Conservation (phyloP, 2,797 vertebrate genomes). For the Melanotaenia maccullochi region DNA sequence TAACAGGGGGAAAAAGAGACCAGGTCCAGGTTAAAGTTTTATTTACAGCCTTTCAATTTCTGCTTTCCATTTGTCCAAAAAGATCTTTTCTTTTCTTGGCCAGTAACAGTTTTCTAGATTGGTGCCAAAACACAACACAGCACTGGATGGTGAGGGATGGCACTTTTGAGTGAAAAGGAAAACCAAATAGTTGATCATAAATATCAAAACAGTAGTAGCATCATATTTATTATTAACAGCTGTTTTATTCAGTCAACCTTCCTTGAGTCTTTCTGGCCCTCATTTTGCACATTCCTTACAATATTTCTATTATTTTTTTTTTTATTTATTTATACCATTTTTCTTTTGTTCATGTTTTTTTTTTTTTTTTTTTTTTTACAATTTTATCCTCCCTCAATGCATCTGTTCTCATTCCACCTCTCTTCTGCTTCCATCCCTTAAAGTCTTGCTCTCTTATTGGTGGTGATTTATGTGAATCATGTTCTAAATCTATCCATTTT, state of each 20-base stretch:
- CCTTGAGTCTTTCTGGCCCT: constrained; percentile 18
- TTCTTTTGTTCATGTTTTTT: constrained; percentile 14
- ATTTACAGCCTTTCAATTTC: background rate
- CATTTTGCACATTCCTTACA: constrained; percentile 17
- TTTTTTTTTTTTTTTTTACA: too few relatives aligned
- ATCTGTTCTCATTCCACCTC: constrained; percentile 34
- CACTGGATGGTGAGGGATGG: constrained; percentile 38
- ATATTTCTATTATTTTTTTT: too few relatives aligned
- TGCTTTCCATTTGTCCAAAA: constrained; percentile 10
- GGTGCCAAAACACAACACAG: constrained; percentile 36
- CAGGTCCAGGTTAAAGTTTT: background rate
- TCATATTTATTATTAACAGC: constrained; percentile 51
- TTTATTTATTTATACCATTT: constrained; percentile 1
- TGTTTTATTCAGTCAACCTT: constrained; percentile 39
- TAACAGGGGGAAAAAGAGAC: constrained; percentile 5
- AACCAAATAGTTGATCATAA: constrained; percentile 65
- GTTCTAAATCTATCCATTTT: constrained; percentile 4
- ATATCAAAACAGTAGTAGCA: constrained; percentile 43
- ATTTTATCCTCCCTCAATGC: constrained; percentile 26
- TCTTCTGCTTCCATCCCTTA: constrained; percentile 3
- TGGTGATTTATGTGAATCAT: constrained; percentile 6
- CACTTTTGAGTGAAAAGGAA: constrained; percentile 35
- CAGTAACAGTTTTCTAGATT: constrained; percentile 27
- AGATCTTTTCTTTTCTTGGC: background rate
- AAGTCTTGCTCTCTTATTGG: background rate